Evolutionary conservation across 2,888 invertebrate species (phyloP), one percentile per base, ranked within the genome.

Genomic region (Nephrocerus scutellatus): DNA sequence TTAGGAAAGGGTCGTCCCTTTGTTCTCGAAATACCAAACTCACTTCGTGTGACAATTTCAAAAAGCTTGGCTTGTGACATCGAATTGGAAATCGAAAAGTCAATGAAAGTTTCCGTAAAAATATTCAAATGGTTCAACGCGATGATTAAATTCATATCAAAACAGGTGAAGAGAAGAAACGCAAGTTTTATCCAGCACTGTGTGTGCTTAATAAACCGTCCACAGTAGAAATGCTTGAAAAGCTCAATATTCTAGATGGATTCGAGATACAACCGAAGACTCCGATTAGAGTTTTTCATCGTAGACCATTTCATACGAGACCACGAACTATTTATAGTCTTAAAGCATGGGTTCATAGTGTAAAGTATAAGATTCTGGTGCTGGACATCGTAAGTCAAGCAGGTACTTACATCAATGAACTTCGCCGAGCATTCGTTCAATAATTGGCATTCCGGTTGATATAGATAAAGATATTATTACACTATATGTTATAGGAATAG

Each of bases 391-490:
- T 75, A 32, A 88, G 91, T 1, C 85, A 90, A 59, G 95, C 95
- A 8, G 95, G 95, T 26, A 91, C 93, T 24, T 98, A 98, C 63
- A 80, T 98, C 2, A 98, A 98, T 70, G 97, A 98, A 92, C 93
- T 1, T 63, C 60, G 8, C 97, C 97, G 0, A 81, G 77, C 54
- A 70, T 96, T 18, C 70, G 77, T 2, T 74, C 76, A 14, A 70
- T 90, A 26, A 70, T 92, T 23, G 77, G 77, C 1, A 68, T 71
- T 19, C 73, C 75, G 19, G 78, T 86, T 6, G 97, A 97, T 66
- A 87, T 98, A 51, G n/a, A n/a, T n/a, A n/a, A n/a, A n/a, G 97
- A 97, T 66, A 87, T 98, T 51, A 70, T 92, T n/a, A 85, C 91
- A 22, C 71, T 97, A 6, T 96, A 96, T 71, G 96, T 97, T 4